Base-by-base conservation (phyloP, 2,797 vertebrate genomes). In the Pelochelys cantorii region DNA sequence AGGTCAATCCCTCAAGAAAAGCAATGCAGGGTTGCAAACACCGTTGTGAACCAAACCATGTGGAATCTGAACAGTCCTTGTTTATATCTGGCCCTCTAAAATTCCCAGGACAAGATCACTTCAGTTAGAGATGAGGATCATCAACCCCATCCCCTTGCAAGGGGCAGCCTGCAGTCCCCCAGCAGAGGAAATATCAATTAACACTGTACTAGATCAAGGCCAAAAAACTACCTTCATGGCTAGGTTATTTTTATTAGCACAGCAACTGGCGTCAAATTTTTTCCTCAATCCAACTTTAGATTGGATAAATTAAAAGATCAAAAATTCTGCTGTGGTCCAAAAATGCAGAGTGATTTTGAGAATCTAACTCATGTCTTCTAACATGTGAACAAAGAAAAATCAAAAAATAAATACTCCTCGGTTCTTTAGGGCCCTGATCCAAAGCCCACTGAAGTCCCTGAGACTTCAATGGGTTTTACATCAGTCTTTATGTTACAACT, bases 401-500 rank as follows among this genome's bases (percentile, higher is more conserved):
- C 5, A 2, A 62, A 62, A 89, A 93, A 83, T 15, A 91, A 54
- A 59, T 87, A 90, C 52, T 81, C 94, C 68, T 87, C 91, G 57
- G 68, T 81, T 82, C 27, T 48, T 31, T 89, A 48, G 86, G 83
- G 96, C 94, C 93, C 93, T 94, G 37, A 92, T 84, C 79, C 84
- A 94, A 91, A 95, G 59, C 25, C 55, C 89, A 85, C 54, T 57
- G 90, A 96, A 94, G 92, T 77, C 89, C 53, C 75, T 92, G 85
- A 75, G 90, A 91, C 88, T 55, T 79, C 54, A 81, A 87, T 7
- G 83, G 77, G 83, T 79, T 90, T 96, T 93, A 83, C 94, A 52
- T 88, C n/a, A 55, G 68, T 34, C 84, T 42, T 86, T 89, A 79
- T 59, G 89, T 87, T 91, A 89, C 86, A 84, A 97, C 94, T 95